Percentiles rank a stretch among this genome's conserved stretches.
Conservation (phyloP, 2,888 invertebrate species). For the Autographa gamma region DNA sequence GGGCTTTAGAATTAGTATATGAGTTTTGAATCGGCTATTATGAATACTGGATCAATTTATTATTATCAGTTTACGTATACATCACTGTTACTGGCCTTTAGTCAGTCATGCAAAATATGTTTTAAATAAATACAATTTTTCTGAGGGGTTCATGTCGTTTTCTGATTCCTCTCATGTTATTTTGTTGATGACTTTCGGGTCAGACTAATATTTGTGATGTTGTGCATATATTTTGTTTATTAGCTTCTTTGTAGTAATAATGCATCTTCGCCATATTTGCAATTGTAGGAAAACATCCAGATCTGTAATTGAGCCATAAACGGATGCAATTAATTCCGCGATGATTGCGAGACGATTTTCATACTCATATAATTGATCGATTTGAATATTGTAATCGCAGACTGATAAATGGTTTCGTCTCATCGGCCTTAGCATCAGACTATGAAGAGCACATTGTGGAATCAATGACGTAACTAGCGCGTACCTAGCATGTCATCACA, state of each 20-base stretch:
- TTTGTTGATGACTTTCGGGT: too few relatives aligned
- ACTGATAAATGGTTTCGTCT: neutral
- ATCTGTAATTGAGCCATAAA: neutral
- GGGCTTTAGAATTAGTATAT: too few relatives aligned
- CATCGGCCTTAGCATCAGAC: neutral
- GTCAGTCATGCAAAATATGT: too few relatives aligned
- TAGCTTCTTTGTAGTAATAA: neutral
- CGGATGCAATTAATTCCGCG: neutral
- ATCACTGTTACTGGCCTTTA: too few relatives aligned
- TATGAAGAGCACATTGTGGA: neutral
- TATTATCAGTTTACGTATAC: too few relatives aligned
- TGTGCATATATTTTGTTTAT: neutral
- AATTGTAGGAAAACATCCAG: neutral
- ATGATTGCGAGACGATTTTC: neutral
- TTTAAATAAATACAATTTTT: too few relatives aligned
- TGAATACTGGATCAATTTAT: too few relatives aligned
- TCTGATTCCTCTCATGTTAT: too few relatives aligned
- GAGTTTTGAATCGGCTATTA: too few relatives aligned
- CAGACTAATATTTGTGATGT: too few relatives aligned
- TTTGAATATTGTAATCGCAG: neutral
- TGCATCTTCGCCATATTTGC: neutral
- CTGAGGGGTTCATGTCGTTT: too few relatives aligned
- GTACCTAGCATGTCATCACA: too few relatives aligned
- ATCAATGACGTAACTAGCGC: neutral
- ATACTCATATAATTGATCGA: conserved; percentile 7